phyloP scores from a whole-genome alignment of 2,113 vertebrate species.

The Lamprologus sp. region DNA sequence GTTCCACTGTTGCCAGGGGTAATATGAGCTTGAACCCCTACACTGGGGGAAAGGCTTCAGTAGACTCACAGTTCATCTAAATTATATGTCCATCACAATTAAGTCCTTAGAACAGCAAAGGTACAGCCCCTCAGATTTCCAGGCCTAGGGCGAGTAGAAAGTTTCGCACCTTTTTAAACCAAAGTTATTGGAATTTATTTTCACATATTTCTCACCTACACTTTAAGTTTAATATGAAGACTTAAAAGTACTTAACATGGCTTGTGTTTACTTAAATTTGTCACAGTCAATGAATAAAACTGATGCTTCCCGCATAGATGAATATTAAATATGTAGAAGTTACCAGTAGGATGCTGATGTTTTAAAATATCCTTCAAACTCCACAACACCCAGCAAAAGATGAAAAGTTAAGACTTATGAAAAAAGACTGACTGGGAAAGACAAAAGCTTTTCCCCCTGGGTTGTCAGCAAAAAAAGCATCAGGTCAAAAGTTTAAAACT shows the following conservation, averaged over 20 bases:
- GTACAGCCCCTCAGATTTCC: not conserved
- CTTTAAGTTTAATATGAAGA: not conserved
- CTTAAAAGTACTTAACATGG: not conserved
- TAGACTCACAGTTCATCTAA: not conserved
- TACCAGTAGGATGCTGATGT: constrained; percentile 15
- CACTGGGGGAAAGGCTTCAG: not conserved
- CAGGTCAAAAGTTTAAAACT: constrained; percentile 15
- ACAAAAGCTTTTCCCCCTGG: not conserved
- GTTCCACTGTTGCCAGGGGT: not conserved
- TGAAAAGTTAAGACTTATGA: not conserved
- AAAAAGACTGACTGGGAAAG: not conserved
- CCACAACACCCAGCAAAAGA: constrained; percentile 11
- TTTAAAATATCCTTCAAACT: not conserved
- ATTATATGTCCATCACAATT: not conserved
- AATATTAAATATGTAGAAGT: constrained; percentile 28
- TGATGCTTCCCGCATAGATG: not conserved
- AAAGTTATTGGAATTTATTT: not conserved
- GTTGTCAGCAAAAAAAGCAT: not conserved
- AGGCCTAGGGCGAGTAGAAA: not conserved
- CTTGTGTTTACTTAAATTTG: not conserved
- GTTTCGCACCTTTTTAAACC: not conserved
- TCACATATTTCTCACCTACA: not conserved
- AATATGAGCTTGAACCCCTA: not conserved
- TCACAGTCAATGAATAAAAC: not conserved
- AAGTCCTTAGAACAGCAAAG: not conserved